Evolutionary conservation across 2,113 vertebrate genomes (phyloP).

Genomic region (Danio rerio): DNA sequence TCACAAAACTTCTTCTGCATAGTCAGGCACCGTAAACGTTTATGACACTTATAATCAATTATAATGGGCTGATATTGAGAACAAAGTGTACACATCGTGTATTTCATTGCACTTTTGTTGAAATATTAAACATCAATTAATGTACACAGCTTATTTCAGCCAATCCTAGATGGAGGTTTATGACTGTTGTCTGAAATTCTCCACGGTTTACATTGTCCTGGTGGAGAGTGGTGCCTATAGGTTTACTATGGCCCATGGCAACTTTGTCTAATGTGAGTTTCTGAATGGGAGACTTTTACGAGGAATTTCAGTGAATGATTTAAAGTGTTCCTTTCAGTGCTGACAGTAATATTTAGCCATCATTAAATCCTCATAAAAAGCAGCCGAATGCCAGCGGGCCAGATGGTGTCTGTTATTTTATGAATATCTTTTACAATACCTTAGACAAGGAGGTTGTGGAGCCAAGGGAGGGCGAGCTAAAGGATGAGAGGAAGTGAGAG

Average conservation of each 20-base stretch:
- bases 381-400: slow-evolving; percentile 15
- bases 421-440: slow-evolving; percentile 35
- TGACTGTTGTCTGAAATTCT: not conserved
- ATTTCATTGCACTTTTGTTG: slow-evolving; percentile 3
- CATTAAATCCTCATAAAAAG: slow-evolving; percentile 42
- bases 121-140: slow-evolving; percentile 45
- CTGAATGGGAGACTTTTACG: slow-evolving; percentile 4
- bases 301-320: slow-evolving; percentile 41
- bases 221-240: not conserved
- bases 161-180: not conserved
- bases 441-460: slow-evolving; percentile 14
- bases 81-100: not conserved
- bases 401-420: slow-evolving; percentile 48
- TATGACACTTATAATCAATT: not conserved
- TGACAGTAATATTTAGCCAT: slow-evolving; percentile 45
- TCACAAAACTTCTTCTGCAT: slow-evolving; percentile 15
- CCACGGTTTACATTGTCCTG: not conserved
- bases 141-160: slow-evolving; percentile 11
- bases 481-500: not conserved
- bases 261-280: slow-evolving; percentile 1
- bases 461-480: not conserved
- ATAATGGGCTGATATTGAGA: slow-evolving; percentile 8
- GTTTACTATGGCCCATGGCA: slow-evolving; percentile 11
- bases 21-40: slow-evolving; percentile 20
- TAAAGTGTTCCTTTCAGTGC: slow-evolving; percentile 36